Conservation (phyloP, 2,888 invertebrate species). For the Eupithecia dodoneata region DNA sequence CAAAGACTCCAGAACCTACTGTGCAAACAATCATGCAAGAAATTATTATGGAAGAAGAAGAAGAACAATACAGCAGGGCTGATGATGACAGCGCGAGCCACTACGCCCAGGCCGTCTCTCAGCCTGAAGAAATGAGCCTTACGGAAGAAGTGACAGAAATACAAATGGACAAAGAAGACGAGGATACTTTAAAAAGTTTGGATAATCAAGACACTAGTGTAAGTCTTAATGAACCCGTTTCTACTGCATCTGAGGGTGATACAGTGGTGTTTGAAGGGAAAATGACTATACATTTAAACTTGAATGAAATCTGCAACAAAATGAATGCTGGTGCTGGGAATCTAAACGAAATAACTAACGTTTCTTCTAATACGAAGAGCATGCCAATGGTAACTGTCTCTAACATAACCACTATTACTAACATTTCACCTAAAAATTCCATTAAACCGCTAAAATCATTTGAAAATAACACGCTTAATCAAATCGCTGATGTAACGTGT, state of each 20-base stretch:
- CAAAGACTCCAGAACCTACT: slow-evolving; percentile 54
- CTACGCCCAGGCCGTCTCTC: slow-evolving; percentile 75
- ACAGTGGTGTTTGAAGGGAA: slow-evolving; percentile 83
- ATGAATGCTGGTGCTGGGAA: slow-evolving; percentile 77
- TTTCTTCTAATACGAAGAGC: slow-evolving; percentile 75
- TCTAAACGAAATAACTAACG: slow-evolving; percentile 67
- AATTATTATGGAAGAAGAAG: slow-evolving; percentile 76
- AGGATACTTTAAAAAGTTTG: slow-evolving; percentile 81
- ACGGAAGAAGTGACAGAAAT: slow-evolving; percentile 79
- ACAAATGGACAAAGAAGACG: slow-evolving; percentile 81
- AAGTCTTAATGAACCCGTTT: slow-evolving; percentile 81
- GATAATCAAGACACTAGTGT: slow-evolving; percentile 83
- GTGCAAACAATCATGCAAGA: slow-evolving; percentile 64
- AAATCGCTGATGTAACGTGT: slow-evolving; percentile 63
- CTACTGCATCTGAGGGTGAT: slow-evolving; percentile 77
- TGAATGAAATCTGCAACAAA: slow-evolving; percentile 81
- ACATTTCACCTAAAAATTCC: slow-evolving; percentile 81
- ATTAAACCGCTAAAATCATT: slow-evolving; percentile 74
- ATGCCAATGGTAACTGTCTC: slow-evolving; percentile 84
- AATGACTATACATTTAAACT: slow-evolving; percentile 82
- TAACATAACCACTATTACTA: slow-evolving; percentile 83
- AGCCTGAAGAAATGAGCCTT: slow-evolving; percentile 74
- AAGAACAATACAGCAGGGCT: slow-evolving; percentile 71
- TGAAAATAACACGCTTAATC: slow-evolving; percentile 58
- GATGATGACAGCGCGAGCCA: slow-evolving; percentile 78